Conservation (phyloP, 2,888 invertebrate genomes). For the Hypomecis atomaria region DNA sequence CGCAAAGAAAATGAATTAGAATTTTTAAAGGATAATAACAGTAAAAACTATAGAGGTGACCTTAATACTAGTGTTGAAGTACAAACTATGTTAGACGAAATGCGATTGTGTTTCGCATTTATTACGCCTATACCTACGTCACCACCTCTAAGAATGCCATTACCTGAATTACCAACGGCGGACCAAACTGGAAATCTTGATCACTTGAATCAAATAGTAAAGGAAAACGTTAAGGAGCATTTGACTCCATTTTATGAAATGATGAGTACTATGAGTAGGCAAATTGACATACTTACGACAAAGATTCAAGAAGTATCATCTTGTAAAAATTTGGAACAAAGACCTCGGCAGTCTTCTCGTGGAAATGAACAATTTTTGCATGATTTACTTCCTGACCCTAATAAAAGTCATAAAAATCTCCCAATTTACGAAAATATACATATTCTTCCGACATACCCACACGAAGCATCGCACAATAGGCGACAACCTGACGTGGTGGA, state of each 20-base stretch:
- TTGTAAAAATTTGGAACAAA: background rate
- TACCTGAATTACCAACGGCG: background rate
- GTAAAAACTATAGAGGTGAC: conserved; percentile 48
- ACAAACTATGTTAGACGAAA: conserved; percentile 62
- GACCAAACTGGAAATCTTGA: no score
- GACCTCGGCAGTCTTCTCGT: background rate
- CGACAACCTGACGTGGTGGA: conserved; percentile 7
- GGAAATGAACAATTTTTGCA: background rate
- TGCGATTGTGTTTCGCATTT: conserved; percentile 56
- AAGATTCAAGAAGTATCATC: background rate
- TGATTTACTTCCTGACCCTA: background rate
- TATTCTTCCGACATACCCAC: background rate
- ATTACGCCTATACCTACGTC: conserved; percentile 68
- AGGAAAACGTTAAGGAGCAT: background rate
- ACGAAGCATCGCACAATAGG: background rate
- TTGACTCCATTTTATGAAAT: background rate
- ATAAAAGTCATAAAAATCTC: background rate
- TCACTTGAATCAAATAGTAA: no score
- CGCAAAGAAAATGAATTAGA: conserved; percentile 44
- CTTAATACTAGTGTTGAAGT: conserved; percentile 61
- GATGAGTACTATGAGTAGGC: background rate
- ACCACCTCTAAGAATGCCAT: conserved; percentile 43
- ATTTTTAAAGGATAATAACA: conserved; percentile 61
- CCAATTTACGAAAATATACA: background rate
- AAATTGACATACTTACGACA: background rate